Percentiles rank a stretch among this genome's conserved stretches.
phyloP scores from a whole-genome alignment of 2,113 vertebrate species.

The Willisornis vidua region DNA sequence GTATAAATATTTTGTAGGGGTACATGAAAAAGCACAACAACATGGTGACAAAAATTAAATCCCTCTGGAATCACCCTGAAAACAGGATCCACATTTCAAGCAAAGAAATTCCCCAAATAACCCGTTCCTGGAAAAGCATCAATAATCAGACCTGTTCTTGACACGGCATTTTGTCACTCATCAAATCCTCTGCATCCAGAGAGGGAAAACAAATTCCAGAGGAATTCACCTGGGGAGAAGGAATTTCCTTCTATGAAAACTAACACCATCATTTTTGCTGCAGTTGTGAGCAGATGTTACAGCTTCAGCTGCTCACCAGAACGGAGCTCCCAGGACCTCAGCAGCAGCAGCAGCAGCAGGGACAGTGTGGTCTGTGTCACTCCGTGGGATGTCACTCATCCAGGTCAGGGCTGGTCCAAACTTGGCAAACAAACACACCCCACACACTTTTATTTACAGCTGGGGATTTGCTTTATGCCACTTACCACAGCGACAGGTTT shows the following conservation, averaged over 20 bases:
- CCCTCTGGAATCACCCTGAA: background rate
- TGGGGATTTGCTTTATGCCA: background rate
- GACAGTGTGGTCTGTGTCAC: background rate
- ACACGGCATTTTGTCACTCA: background rate
- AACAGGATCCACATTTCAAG: background rate
- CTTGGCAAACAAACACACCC: background rate
- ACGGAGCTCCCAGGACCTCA: conserved; percentile 15
- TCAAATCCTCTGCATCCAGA: background rate
- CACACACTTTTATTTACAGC: background rate
- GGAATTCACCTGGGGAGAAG: background rate
- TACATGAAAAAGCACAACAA: background rate
- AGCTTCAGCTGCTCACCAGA: background rate
- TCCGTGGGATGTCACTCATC: background rate
- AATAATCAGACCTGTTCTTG: background rate
- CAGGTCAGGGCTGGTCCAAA: background rate
- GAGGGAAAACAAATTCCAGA: conserved; percentile 12
- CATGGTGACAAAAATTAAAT: background rate
- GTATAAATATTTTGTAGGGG: background rate
- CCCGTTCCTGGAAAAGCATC: background rate
- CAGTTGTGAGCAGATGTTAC: conserved; percentile 49
- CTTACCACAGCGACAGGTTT: background rate
- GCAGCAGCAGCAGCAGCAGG: background rate
- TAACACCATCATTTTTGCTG: background rate
- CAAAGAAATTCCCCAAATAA: background rate
- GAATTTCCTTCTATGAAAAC: conserved; percentile 32